phyloP scores from a whole-genome alignment of 2,797 vertebrate genomes.

The Acipenser oxyrinchus region DNA sequence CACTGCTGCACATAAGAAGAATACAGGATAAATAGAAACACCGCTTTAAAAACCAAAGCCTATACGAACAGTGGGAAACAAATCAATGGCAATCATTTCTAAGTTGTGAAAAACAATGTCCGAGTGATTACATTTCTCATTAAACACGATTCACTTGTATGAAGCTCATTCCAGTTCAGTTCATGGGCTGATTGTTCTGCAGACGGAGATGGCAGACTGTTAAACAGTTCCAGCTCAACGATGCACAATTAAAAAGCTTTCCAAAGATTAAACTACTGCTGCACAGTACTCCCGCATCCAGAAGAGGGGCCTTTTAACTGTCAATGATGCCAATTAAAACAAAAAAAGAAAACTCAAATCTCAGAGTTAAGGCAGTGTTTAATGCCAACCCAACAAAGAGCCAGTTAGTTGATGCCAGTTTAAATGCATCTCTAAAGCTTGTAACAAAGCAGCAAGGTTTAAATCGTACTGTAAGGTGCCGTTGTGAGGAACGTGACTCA shows the following conservation, averaged over 20 bases:
- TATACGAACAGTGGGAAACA: no score
- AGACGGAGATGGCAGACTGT: neutral
- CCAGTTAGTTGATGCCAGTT: neutral
- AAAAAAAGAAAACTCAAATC: no score
- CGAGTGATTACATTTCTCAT: conserved; percentile 1
- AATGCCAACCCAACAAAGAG: neutral
- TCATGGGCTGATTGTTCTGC: neutral
- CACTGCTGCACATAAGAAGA: no score
- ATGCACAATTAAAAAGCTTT: neutral
- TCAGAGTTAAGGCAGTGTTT: no score
- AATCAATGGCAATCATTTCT: neutral
- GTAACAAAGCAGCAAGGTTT: no score
- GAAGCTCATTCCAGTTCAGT: conserved; percentile 1
- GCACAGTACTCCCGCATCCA: no score
- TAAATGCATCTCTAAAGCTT: no score
- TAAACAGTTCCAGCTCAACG: neutral
- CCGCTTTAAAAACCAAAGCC: no score
- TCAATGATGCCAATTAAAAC: neutral
- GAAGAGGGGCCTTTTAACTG: no score
- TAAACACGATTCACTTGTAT: conserved; percentile 7
- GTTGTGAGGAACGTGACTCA: no score
- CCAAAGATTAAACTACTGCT: neutral
- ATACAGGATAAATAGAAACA: no score
- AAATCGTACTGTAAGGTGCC: no score
- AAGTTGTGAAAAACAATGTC: neutral